Conservation (phyloP, 1,140 invertebrate genomes). For the Nasonia vitripennis region DNA sequence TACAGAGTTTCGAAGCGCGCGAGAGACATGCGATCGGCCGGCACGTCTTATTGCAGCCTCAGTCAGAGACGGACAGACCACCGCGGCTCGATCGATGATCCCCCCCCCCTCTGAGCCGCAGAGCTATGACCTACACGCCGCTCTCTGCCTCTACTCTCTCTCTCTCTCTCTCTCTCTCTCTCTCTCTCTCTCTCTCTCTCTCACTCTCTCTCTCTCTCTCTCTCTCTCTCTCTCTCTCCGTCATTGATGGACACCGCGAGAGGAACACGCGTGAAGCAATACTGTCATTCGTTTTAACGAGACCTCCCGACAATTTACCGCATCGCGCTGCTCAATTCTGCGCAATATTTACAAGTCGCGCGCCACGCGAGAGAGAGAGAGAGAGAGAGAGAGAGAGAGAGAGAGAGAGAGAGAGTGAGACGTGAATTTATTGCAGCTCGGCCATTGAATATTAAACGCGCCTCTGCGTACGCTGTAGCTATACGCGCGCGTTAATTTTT, state of each 20-base stretch:
- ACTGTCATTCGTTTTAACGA: conserved; percentile 31
- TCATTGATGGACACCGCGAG: conserved; percentile 7
- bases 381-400: too few relatives aligned
- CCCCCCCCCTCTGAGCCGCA: too few relatives aligned
- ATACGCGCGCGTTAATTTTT: not conserved
- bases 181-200: too few relatives aligned
- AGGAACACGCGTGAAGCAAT: conserved; percentile 4
- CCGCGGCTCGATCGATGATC: conserved; percentile 8
- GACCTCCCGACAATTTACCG: not conserved
- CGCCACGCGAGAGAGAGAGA: too few relatives aligned
- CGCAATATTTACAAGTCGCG: not conserved
- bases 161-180: too few relatives aligned
- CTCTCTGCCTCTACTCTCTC: not conserved
- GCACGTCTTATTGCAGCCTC: conserved; percentile 21
- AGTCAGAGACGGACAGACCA: conserved; percentile 17
- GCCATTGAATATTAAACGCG: not conserved
- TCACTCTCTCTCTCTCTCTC: too few relatives aligned
- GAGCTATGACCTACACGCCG: not conserved
- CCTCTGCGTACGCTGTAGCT: too few relatives aligned
- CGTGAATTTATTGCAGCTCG: conserved; percentile 6
- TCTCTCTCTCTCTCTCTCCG: not conserved
- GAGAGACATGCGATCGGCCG: conserved; percentile 31
- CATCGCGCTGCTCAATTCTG: not conserved
- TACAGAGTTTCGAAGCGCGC: not conserved
- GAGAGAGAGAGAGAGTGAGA: not conserved